phyloP scores from a whole-genome alignment of 2,888 invertebrate genomes.

The Tridacna crocea region DNA sequence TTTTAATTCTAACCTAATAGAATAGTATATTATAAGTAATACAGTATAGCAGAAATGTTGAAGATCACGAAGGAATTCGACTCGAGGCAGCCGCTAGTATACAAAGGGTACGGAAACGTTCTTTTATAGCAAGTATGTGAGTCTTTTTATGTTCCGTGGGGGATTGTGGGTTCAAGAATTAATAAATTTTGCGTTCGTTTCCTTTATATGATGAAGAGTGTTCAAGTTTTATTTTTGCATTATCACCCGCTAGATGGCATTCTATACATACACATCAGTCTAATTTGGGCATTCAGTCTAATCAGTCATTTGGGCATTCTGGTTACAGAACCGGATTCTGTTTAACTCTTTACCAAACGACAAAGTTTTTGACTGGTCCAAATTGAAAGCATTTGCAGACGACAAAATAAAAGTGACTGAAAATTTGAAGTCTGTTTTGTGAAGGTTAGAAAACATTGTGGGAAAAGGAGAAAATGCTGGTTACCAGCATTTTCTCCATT shows the following conservation, averaged over 20 bases:
- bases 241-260: no score
- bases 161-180: background rate
- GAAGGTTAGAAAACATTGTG: no score
- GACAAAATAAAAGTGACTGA: no score
- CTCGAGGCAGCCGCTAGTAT: background rate
- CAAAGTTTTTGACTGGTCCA: no score
- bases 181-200: background rate
- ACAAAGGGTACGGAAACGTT: constrained; percentile 10
- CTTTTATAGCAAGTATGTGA: background rate
- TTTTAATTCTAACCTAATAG: background rate
- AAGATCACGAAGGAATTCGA: background rate
- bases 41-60: background rate
- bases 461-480: no score
- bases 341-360: background rate
- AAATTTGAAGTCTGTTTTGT: no score
- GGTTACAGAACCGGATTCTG: background rate
- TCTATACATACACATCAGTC: no score
- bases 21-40: background rate
- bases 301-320: no score
- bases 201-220: background rate
- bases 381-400: no score
- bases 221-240: background rate
- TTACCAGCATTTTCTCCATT: no score
- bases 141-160: background rate
- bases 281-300: no score